Percentiles rank a stretch among this genome's conserved stretches.
Conservation (phyloP, 2,888 invertebrate genomes). For the Acrocyrtus sp. region DNA sequence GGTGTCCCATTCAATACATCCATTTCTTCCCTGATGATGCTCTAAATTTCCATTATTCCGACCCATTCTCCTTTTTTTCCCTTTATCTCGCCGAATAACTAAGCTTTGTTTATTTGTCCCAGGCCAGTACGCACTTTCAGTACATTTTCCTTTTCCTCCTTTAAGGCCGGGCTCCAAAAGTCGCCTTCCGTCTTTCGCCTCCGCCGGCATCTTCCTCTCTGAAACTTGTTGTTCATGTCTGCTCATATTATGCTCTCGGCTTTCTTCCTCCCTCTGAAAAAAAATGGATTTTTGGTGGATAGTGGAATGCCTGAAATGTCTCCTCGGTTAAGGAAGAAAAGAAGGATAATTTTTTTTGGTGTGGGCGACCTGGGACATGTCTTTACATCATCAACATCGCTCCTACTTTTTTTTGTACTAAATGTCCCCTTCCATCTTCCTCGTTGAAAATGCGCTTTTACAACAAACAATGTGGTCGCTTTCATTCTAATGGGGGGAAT, state of each 20-base stretch:
- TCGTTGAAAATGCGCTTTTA: constrained; percentile 14
- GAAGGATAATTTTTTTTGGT: background rate
- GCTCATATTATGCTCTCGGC: constrained; percentile 24
- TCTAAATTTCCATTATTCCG: constrained; percentile 57
- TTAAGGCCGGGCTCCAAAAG: too few relatives aligned
- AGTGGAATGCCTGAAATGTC: constrained; percentile 15
- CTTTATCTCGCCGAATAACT: constrained; percentile 13
- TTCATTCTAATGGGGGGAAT: constrained; percentile 33
- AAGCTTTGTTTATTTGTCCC: constrained; percentile 42
- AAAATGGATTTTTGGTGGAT: too few relatives aligned
- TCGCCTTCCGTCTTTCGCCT: background rate
- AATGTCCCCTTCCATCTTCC: constrained; percentile 17
- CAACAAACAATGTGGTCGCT: constrained; percentile 44
- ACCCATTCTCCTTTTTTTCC: constrained; percentile 34
- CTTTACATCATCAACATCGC: constrained; percentile 21
- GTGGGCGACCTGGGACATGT: constrained; percentile 38
- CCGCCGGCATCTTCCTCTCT: constrained; percentile 20
- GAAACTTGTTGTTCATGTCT: constrained; percentile 46
- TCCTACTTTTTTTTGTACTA: constrained; percentile 8
- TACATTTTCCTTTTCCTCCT: constrained; percentile 15
- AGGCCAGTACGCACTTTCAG: constrained; percentile 10
- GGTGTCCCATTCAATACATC: too few relatives aligned
- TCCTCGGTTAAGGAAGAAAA: too few relatives aligned
- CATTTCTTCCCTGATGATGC: constrained; percentile 39
- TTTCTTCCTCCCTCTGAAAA: too few relatives aligned